Conservation (phyloP, 2,797 vertebrate species). For the Poeciliopsis turneri region DNA sequence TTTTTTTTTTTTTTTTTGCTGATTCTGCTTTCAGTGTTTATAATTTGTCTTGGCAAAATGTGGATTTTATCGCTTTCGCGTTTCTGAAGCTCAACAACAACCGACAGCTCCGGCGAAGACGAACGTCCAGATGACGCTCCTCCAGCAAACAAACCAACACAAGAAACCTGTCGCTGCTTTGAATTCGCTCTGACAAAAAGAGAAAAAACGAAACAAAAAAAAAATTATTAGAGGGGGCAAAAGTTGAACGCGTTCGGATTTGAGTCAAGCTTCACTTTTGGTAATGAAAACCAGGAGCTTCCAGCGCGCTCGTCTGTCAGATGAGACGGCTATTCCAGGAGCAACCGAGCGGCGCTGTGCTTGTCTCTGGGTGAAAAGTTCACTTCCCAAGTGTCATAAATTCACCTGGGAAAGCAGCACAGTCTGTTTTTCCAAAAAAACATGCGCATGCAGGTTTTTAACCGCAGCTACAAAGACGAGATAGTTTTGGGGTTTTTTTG, state of each 20-base stretch:
- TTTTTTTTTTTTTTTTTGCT: no score
- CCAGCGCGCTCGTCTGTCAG: conserved; percentile 58
- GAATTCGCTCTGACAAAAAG: conserved; percentile 35
- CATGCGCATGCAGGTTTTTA: conserved; percentile 1
- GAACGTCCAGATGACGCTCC: conserved; percentile 13
- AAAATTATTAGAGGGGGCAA: conserved; percentile 26
- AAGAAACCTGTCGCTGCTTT: conserved; percentile 34
- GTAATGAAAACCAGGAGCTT: conserved; percentile 58
- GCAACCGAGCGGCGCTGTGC: conserved; percentile 44
- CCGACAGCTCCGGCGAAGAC: conserved; percentile 8
- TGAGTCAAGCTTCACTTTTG: conserved; percentile 49
- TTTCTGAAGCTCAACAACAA: conserved; percentile 17
- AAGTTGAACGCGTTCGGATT: conserved; percentile 54
- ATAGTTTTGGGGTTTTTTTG: no score
- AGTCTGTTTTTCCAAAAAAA: conserved; percentile 34
- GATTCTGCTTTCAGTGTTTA: background rate
- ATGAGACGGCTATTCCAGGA: conserved; percentile 61
- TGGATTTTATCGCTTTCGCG: background rate
- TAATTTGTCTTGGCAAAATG: background rate
- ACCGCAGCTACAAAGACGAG: background rate
- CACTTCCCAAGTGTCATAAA: conserved; percentile 53
- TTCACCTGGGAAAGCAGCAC: conserved; percentile 29
- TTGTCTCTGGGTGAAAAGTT: conserved; percentile 65
- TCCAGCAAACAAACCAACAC: conserved; percentile 15
- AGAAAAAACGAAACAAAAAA: background rate